Evolutionary conservation across 2,797 vertebrate genomes (phyloP).

Genomic region (Phataginus tricuspis): DNA sequence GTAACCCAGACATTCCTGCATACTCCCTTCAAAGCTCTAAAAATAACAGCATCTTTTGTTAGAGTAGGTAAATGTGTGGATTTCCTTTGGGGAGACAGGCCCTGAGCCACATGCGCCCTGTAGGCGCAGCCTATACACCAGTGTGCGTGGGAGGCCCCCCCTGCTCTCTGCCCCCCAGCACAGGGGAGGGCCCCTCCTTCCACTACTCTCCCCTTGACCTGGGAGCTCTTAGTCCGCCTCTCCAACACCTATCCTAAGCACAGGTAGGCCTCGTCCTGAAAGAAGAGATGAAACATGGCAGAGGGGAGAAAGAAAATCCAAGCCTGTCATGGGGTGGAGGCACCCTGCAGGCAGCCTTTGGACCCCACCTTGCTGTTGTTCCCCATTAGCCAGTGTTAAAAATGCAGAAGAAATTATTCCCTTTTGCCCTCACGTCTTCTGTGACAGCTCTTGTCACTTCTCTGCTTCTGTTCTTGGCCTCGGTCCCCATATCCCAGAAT

Average conservation of each 20-base stretch:
- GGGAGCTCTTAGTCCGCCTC: not conserved
- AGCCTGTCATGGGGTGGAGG: not conserved
- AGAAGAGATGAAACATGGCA: not conserved
- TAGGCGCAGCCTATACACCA: not conserved
- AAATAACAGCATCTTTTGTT: constrained; percentile 43
- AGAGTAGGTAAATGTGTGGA: constrained; percentile 38
- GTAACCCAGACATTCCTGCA: constrained; percentile 45
- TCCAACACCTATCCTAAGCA: not conserved
- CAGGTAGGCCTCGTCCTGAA: not conserved
- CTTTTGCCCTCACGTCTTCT: not conserved
- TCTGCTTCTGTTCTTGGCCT: not conserved
- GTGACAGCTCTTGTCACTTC: not conserved
- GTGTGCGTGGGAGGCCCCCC: accelerated
- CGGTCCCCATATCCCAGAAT: not conserved
- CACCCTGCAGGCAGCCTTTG: no score
- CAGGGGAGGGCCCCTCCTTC: not conserved
- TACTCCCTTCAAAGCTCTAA: constrained; percentile 41
- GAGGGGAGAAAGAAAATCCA: not conserved
- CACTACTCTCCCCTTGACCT: not conserved
- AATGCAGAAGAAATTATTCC: not conserved
- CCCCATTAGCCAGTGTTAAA: not conserved
- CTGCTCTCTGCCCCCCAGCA: not conserved
- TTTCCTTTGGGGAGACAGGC: not conserved
- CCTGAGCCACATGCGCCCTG: constrained; percentile 51
- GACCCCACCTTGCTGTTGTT: no score